Percentiles rank a stretch among this genome's conserved stretches.
These are phyloP conservation scores for Cremastobaeus sp. DNA, from an alignment of 2,888 invertebrate genomes.

Conservation along the genomic window DNA sequence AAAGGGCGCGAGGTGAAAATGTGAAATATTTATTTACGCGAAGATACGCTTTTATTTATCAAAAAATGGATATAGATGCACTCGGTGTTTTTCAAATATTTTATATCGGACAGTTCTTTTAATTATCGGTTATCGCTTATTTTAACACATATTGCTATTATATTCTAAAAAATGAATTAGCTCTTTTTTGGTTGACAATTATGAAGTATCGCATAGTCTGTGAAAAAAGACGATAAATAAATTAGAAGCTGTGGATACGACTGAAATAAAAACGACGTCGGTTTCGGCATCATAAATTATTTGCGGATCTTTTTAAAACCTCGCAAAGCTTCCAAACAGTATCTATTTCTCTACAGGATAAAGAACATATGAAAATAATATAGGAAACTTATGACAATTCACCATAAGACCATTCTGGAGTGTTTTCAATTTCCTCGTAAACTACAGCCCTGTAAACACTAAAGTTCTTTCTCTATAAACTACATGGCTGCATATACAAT, in stretches of 20 bases:
- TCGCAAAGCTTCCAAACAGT: neutral
- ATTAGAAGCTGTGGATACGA: too few species aligned
- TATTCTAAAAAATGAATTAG: too few species aligned
- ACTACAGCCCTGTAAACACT: slow-evolving; percentile 5
- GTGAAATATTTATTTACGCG: slow-evolving; percentile 16
- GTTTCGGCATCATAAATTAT: neutral
- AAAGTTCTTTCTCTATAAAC: slow-evolving; percentile 19
- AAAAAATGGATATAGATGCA: slow-evolving; percentile 7
- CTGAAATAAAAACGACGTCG: too few species aligned
- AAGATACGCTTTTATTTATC: slow-evolving; percentile 11
- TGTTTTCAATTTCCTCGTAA: slow-evolving; percentile 7
- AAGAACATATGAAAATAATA: slow-evolving; percentile 12
- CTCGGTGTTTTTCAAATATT: neutral
- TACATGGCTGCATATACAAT: slow-evolving; percentile 9
- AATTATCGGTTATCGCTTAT: slow-evolving; percentile 11
- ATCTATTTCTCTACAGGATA: neutral
- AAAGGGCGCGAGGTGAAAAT: slow-evolving; percentile 20
- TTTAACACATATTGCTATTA: slow-evolving; percentile 4
- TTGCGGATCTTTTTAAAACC: neutral
- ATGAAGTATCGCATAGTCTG: too few species aligned
- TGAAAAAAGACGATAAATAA: too few species aligned
- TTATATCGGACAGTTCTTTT: neutral
- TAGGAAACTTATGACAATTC: slow-evolving; percentile 14
- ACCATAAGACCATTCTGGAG: neutral
- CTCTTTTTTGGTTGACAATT: too few species aligned